Evolutionary conservation across 2,113 vertebrate genomes (phyloP), one percentile per base, ranked within the genome.

Genomic region (Cephalopterus ornatus): DNA sequence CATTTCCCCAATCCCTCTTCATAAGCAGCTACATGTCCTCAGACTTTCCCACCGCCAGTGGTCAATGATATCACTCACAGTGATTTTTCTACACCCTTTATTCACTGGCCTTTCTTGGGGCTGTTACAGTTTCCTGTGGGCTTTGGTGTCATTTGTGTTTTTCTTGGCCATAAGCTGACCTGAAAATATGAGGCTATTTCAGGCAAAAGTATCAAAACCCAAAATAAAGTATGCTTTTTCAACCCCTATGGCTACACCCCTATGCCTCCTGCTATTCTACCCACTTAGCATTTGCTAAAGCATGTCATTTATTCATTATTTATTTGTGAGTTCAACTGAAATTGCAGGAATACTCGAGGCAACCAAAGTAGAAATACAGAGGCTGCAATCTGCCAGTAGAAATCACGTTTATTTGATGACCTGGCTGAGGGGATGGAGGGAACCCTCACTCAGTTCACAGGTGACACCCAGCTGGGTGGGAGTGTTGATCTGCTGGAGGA

Each of bases 171-270:
- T 49, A 74, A 90, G 3, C 3, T 65, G 73, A 81, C 52, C 94
- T 92, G 83, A 96, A 97, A 97, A 71, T 81, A 93, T 15, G 30
- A 96, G 70, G 79, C 95, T 97, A 96, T 97, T 97, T 97, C 88
- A 92, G 92, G 89, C 70, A 89, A 92, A 88, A 94, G 67, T 78
- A 81, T 49, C 47, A 80, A 81, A 92, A 95, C 85, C 56, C 24
- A 55, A 93, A 93, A 73, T 24, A 55, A 93, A 92, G 52, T 14
- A 78, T 77, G 76, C 61, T 91, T 93, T 96, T 96, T 58, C 78
- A 95, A 50, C 41, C 75, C 68, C 13, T 28, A 30, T 41, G 37
- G 59, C 81, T 12, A 30, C 89, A 88, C 73, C 82, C 65, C 70
- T 77, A 47, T 68, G 85, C 62, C 80, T 96, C 75, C 49, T 78